Evolutionary conservation across 2,797 vertebrate species (phyloP).

Genomic region (Pipistrellus pipistrellus): DNA sequence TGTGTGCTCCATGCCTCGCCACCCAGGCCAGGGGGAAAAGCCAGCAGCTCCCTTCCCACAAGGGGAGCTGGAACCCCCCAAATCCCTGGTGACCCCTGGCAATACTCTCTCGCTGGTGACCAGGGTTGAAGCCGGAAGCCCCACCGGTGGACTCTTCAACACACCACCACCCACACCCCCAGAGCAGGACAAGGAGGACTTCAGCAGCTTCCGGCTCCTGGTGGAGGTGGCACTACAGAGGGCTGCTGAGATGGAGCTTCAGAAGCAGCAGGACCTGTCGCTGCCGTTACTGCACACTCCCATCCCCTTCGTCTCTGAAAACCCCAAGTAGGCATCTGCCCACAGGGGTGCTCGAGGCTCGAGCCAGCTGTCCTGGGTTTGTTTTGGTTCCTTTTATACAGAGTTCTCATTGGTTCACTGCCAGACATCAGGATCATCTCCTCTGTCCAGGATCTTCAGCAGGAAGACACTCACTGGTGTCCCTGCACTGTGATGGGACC

Average conservation of each 20-base stretch:
- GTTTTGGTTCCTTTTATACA: constrained; percentile 54
- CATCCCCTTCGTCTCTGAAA: constrained; percentile 53
- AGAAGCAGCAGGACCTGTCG: constrained; percentile 88
- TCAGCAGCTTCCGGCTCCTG: constrained; percentile 95
- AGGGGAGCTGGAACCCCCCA: constrained; percentile 88
- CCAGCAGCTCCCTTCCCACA: constrained; percentile 87
- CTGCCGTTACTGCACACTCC: constrained; percentile 79
- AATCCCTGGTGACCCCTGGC: constrained; percentile 82
- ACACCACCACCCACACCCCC: constrained; percentile 95
- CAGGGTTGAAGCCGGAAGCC: constrained; percentile 89
- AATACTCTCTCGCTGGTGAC: constrained; percentile 86
- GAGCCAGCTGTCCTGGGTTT: constrained; percentile 66
- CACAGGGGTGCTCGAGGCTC: not conserved
- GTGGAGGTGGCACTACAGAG: constrained; percentile 95
- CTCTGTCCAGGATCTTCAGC: constrained; percentile 72
- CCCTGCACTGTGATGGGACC: not conserved
- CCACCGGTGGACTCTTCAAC: constrained; percentile 93
- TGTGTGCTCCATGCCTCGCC: constrained; percentile 92
- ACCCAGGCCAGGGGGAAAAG: constrained; percentile 89
- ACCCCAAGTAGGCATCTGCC: constrained; percentile 84
- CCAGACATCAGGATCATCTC: constrained; percentile 70
- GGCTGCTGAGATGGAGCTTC: constrained; percentile 94
- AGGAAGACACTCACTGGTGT: constrained; percentile 46
- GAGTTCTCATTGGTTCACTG: constrained; percentile 75
- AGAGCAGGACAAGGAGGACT: constrained; percentile 94